Evolutionary conservation across 2,113 vertebrate genomes (phyloP), one percentile per base, ranked within the genome.

Genomic region (Scatophagus argus): DNA sequence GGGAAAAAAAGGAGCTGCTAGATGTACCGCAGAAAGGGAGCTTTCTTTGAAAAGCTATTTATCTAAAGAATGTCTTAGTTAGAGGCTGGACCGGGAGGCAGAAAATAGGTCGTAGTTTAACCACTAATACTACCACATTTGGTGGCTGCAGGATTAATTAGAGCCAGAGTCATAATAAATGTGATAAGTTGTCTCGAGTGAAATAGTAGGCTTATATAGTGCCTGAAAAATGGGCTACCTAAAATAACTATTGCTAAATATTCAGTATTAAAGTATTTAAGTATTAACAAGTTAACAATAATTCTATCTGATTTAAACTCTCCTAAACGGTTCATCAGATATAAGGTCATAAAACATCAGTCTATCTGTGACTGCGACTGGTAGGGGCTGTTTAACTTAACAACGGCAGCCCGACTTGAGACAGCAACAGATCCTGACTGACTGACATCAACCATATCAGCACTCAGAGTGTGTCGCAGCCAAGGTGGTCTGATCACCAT

Each of bases 41-140:
- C 74, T 66, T 87, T 92, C 78, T 83, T 83, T 89, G 81, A 87
- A 88, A 79, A 79, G 79, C 77, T 73, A 90, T 92, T 91, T 80
- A 86, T 91, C 84, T 76, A 58, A 87, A 82, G 82, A 87, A 89
- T 85, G 74, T 76, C 82, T 91, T 79, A 75, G 85, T 91, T 77
- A 85, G 83, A 84, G 77, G 69, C 84, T 64, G 61, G 72, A 79
- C 80, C 71, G 63, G 79, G 72, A 87, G 86, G 85, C 75, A 86
- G 72, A 84, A 89, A 87, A 87, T 86, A 85, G 87, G 83, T 92
- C 84, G 80, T 81, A 90, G 91, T 90, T 91, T 89, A 89, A 51
- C 75, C 77, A 77, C 88, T 88, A 86, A 83, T 81, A 69, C 86
- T 54, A 81, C 89, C 83, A 82, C 68, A 77, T 63, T 86, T 74